Base-by-base conservation (phyloP, 2,888 invertebrate genomes). In the Theretra japonica region DNA sequence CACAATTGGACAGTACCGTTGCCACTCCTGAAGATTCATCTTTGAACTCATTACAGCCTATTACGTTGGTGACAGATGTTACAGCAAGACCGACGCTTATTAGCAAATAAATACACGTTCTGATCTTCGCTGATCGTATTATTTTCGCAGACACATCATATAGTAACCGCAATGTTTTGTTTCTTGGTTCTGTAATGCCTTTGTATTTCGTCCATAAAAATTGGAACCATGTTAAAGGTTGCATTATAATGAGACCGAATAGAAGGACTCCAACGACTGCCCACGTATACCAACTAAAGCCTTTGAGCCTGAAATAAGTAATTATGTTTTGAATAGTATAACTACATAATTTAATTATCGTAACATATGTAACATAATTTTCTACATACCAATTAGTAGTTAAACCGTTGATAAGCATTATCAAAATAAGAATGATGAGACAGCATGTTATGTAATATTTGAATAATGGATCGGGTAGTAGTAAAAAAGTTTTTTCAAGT, bases 401-500 rank as follows among this genome's bases (percentile, higher is more conserved):
- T 17, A 94, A 78, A 56, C 91, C 92, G 73, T 93, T 94, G 56
- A 90, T 81, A 11, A 90, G 70, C 69, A 90, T 75, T 73, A 94
- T 93, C 58, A 93, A 75, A 33, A 80, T 68, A 5, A 91, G 80
- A 48, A 94, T 92, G 3, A 91, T 79, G 0, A 94, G 83, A 70
- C 94, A 93, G 73, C 94, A 93, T 2, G 86, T 82, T 50, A 93
- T 93, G 72, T 94, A 98, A 86, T 97, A 98, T 86, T 98, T 98
- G 83, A 98, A 97, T 76, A 98, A 95, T 0, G 97, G 97, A 91
- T 99, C 98, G 0, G 97, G 96, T 78, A 97, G 96, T 70, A 95
- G 90, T 69, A 97, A 89, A 86, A 97, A 98, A 4, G 96, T 95
- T 79, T 96, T 92, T 89, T 98, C 98, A 90, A 95, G 79, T 95